phyloP scores from a whole-genome alignment of 1,140 invertebrate genomes.

The Chionoecetes opilio region DNA sequence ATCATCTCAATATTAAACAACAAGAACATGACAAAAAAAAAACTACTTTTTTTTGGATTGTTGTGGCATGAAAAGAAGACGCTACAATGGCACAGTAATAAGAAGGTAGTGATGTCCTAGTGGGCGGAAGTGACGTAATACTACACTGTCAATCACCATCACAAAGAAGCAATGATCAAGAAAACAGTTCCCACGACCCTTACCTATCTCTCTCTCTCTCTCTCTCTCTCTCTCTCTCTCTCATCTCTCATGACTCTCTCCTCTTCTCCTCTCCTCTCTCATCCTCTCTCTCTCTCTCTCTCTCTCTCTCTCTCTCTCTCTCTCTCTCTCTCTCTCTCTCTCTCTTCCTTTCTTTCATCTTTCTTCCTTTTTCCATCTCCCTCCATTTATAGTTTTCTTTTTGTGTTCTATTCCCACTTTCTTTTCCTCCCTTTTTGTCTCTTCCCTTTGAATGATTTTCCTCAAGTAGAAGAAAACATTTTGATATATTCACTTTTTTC shows the following conservation, averaged over 20 bases:
- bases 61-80: background rate
- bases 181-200: background rate
- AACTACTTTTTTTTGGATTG: background rate
- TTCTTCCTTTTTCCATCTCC: too few relatives aligned
- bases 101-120: background rate
- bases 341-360: background rate
- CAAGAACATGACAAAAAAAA: too few relatives aligned
- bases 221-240: slow-evolving; percentile 36
- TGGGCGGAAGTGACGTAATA: background rate
- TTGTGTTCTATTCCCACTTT: background rate
- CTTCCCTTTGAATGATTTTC: too few relatives aligned
- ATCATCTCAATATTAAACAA: too few relatives aligned
- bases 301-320: slow-evolving; percentile 36
- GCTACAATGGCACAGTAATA: background rate
- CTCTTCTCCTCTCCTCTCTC: background rate
- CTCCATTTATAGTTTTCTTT: background rate
- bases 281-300: background rate
- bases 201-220: background rate
- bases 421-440: background rate
- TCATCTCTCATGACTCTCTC: background rate
- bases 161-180: background rate
- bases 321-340: slow-evolving; percentile 14
- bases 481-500: too few relatives aligned
- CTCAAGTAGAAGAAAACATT: too few relatives aligned
- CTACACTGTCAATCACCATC: background rate